These are phyloP conservation scores for Podiceps cristatus DNA, from an alignment of 2,113 vertebrate genomes.

Conservation along the genomic window DNA sequence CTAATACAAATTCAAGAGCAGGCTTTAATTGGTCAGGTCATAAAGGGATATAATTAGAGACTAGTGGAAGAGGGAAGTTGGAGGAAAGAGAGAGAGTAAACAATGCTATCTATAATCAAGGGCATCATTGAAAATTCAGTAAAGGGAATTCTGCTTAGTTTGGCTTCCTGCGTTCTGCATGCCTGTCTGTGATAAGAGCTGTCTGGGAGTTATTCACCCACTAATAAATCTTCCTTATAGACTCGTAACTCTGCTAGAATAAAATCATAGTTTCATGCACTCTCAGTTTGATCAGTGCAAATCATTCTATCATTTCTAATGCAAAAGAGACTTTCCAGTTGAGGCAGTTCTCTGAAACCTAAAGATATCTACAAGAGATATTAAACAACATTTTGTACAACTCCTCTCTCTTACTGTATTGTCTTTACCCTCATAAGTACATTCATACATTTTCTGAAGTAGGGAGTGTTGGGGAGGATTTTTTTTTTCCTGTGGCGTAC, in stretches of 20 bases:
- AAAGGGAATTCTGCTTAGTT: conserved; percentile 68
- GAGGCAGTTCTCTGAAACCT: background rate
- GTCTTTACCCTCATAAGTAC: background rate
- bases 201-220: conserved; percentile 60
- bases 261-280: conserved; percentile 37
- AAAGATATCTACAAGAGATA: background rate
- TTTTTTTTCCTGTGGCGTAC: background rate
- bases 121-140: conserved; percentile 71
- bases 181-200: conserved; percentile 66
- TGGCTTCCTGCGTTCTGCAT: conserved; percentile 63
- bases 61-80: conserved; percentile 53
- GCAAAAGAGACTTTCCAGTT: background rate
- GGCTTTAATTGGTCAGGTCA: conserved; percentile 61
- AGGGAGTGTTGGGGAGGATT: background rate
- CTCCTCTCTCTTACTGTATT: background rate
- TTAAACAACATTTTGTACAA: background rate
- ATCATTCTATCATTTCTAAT: conserved; percentile 18
- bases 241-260: conserved; percentile 11
- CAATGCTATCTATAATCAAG: conserved; percentile 76
- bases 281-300: conserved; percentile 42
- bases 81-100: conserved; percentile 57
- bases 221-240: conserved; percentile 68
- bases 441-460: background rate
- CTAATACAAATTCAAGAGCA: conserved; percentile 63
- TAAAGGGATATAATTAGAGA: conserved; percentile 71